Evolutionary conservation across 1,140 invertebrate genomes (phyloP).

Genomic region (Bradysia coprophila): DNA sequence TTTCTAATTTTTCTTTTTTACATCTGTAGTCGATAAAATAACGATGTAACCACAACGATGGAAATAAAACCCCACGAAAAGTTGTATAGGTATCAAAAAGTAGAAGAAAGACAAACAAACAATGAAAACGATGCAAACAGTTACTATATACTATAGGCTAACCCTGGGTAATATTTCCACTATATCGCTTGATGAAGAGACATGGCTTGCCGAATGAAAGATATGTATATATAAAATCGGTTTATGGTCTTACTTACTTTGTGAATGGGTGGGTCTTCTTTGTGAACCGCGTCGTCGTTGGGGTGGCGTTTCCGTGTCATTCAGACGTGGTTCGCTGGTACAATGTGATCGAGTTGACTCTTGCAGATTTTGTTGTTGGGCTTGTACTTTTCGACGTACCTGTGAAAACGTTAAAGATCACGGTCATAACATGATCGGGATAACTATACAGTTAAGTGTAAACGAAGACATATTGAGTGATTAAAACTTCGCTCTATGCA

Average conservation of each 20-base stretch:
- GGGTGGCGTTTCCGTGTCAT: conserved; percentile 22
- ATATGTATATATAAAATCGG: no score
- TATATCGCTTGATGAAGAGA: no score
- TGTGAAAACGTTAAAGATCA: conserved; percentile 8
- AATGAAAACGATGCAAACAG: no score
- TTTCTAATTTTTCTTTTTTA: no score
- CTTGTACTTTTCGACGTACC: conserved; percentile 20
- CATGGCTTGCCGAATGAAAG: no score
- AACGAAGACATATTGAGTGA: background rate
- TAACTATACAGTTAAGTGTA: background rate
- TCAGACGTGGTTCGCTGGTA: conserved; percentile 21
- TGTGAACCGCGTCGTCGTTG: conserved; percentile 26
- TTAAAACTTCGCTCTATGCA: background rate
- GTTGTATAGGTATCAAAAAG: no score
- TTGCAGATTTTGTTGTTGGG: conserved; percentile 17
- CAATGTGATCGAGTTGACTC: conserved; percentile 20
- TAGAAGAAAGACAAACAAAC: no score
- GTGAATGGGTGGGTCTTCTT: conserved; percentile 25
- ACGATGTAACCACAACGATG: no score
- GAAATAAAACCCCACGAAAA: no score
- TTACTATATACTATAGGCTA: no score
- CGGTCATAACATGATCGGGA: background rate
- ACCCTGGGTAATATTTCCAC: no score
- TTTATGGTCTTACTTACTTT: conserved; percentile 15
- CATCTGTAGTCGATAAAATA: no score